Evolutionary conservation across 1,140 invertebrate species (phyloP).

Genomic region (Lasioglossum albipes): DNA sequence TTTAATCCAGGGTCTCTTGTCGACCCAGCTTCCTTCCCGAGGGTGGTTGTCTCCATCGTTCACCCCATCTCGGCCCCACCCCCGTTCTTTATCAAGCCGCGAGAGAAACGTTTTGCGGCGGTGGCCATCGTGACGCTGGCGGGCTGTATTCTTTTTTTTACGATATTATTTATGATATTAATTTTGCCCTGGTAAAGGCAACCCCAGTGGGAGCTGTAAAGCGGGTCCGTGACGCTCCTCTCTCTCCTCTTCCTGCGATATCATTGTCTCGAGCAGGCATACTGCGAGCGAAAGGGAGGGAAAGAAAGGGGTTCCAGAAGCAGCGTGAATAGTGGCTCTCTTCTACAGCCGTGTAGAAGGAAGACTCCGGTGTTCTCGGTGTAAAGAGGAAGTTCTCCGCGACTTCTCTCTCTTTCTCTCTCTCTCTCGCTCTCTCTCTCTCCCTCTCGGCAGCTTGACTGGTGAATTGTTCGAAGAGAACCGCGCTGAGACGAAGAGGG

Average conservation of each 20-base stretch:
- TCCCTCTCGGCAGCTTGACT: background rate
- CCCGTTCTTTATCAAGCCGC: slow-evolving; percentile 53
- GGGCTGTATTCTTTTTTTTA: slow-evolving; percentile 73
- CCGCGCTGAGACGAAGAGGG: slow-evolving; percentile 31
- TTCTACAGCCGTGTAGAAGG: slow-evolving; percentile 46
- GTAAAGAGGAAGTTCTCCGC: slow-evolving; percentile 71
- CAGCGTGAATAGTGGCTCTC: slow-evolving; percentile 76
- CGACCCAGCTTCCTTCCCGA: slow-evolving; percentile 29
- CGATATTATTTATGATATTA: slow-evolving; percentile 81
- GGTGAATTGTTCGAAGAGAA: slow-evolving; percentile 41
- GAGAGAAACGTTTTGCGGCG: slow-evolving; percentile 67
- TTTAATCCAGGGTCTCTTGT: slow-evolving; percentile 59
- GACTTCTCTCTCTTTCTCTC: slow-evolving; percentile 29
- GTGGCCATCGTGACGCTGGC: slow-evolving; percentile 53
- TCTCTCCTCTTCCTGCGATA: slow-evolving; percentile 73
- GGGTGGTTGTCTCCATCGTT: background rate
- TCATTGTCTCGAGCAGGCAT: slow-evolving; percentile 76
- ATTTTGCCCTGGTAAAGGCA: slow-evolving; percentile 73
- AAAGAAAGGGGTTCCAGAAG: slow-evolving; percentile 76
- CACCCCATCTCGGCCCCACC: background rate
- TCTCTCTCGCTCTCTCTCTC: slow-evolving; percentile 17
- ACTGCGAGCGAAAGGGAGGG: slow-evolving; percentile 45
- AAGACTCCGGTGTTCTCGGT: slow-evolving; percentile 67
- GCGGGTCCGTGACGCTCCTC: slow-evolving; percentile 66
- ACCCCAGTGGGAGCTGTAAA: slow-evolving; percentile 78